Percentiles rank a stretch among this genome's conserved stretches.
Conservation (phyloP, 2,888 invertebrate genomes). For the Gortyna flavago region DNA sequence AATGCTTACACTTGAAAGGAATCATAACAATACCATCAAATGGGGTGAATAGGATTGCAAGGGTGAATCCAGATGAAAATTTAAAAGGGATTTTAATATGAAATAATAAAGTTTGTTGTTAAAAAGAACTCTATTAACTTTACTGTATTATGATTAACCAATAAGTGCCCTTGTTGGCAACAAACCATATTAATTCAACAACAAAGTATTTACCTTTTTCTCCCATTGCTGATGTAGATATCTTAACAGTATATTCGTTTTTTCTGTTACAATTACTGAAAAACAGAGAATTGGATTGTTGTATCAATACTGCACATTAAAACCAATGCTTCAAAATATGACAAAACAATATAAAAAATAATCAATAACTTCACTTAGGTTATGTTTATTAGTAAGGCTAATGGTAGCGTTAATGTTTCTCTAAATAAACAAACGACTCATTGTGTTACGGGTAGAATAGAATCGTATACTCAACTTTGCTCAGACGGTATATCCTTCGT, state of each 20-base stretch:
- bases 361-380: conserved; percentile 51
- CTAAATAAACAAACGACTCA: conserved; percentile 24
- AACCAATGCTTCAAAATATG: not conserved
- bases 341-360: conserved; percentile 5
- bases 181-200: not conserved
- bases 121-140: not conserved
- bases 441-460: conserved; percentile 26
- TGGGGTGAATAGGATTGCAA: too few relatives aligned
- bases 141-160: not conserved
- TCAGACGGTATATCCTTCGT: conserved; percentile 98
- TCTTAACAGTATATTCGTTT: conserved; percentile 97
- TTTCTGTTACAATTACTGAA: conserved; percentile 98
- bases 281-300: conserved; percentile 77
- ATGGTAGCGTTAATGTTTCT: conserved; percentile 9
- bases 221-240: conserved; percentile 99
- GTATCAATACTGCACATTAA: conserved; percentile 23
- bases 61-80: too few relatives aligned
- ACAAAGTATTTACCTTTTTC: conserved; percentile 92
- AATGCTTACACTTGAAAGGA: not conserved
- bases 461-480: conserved; percentile 93
- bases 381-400: conserved; percentile 19
- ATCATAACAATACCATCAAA: not conserved
- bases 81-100: too few relatives aligned
- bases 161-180: not conserved
- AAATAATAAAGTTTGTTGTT: not conserved